Percentiles rank a stretch among this genome's conserved stretches.
These are phyloP conservation scores for Micropterix aruncella DNA, from an alignment of 2,888 invertebrate genomes.

Conservation along the genomic window DNA sequence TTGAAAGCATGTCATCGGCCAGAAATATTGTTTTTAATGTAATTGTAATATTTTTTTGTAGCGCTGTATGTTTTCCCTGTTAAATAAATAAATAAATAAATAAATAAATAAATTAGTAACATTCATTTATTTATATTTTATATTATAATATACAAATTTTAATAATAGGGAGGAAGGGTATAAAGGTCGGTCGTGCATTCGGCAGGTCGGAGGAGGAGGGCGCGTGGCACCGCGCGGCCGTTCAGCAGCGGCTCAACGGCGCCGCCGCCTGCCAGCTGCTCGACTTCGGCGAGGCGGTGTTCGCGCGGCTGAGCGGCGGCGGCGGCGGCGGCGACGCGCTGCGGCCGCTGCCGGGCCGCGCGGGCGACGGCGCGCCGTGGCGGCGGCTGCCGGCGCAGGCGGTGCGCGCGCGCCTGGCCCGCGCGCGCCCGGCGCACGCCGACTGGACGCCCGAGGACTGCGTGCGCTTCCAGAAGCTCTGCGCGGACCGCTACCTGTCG, in stretches of 20 bases:
- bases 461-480: constrained; percentile 54
- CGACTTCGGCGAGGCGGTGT: neutral
- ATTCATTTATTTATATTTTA: too few species aligned
- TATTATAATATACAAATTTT: too few species aligned
- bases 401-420: constrained; percentile 34
- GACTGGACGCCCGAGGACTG: constrained; percentile 67
- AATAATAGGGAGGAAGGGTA: too few species aligned
- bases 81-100: too few species aligned
- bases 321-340: constrained; percentile 18
- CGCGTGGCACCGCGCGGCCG: neutral
- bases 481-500: constrained; percentile 54
- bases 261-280: neutral
- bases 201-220: neutral
- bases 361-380: constrained; percentile 21
- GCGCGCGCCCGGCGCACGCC: constrained; percentile 37
- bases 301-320: neutral
- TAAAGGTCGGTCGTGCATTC: too few species aligned
- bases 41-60: too few species aligned
- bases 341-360: constrained; percentile 22
- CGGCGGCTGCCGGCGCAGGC: constrained; percentile 31
- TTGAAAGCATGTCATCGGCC: too few species aligned
- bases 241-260: neutral
- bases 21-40: too few species aligned
- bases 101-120: too few species aligned
- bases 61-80: too few species aligned